phyloP scores from a whole-genome alignment of 2,888 invertebrate species.

The Drosophila percnosoma region DNA sequence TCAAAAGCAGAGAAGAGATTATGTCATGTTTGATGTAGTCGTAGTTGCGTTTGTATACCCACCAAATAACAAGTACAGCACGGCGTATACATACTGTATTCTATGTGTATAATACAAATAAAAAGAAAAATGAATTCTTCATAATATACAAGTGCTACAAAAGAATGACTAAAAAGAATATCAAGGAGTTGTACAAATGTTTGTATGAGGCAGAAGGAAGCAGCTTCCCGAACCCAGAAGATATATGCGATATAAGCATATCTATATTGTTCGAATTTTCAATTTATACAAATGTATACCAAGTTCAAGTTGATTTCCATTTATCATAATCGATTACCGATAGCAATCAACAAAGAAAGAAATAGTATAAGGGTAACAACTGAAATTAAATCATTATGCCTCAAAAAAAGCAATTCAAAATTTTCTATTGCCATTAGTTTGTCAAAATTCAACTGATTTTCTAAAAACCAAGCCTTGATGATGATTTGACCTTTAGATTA shows the following conservation, averaged over 20 bases:
- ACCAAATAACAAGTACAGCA: conserved; percentile 7
- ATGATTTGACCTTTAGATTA: not conserved
- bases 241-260: not conserved
- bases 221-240: not conserved
- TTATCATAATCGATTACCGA: not conserved
- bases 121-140: not conserved
- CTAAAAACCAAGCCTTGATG: not conserved
- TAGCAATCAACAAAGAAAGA: not conserved
- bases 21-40: conserved; percentile 63
- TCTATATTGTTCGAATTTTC: not conserved
- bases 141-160: not conserved
- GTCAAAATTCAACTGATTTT: not conserved
- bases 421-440: not conserved
- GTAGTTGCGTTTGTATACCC: conserved; percentile 31
- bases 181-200: not conserved
- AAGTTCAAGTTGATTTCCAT: not conserved
- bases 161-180: not conserved
- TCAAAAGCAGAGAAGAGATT: conserved; percentile 58
- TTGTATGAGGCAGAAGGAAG: not conserved
- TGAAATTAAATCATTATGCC: not conserved
- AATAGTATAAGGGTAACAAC: not conserved
- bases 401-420: not conserved
- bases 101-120: not conserved
- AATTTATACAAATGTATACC: not conserved
- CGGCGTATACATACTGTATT: conserved; percentile 12